Evolutionary conservation across 2,888 invertebrate genomes (phyloP), one percentile per base, ranked within the genome.

Genomic region (Hololepta plana): DNA sequence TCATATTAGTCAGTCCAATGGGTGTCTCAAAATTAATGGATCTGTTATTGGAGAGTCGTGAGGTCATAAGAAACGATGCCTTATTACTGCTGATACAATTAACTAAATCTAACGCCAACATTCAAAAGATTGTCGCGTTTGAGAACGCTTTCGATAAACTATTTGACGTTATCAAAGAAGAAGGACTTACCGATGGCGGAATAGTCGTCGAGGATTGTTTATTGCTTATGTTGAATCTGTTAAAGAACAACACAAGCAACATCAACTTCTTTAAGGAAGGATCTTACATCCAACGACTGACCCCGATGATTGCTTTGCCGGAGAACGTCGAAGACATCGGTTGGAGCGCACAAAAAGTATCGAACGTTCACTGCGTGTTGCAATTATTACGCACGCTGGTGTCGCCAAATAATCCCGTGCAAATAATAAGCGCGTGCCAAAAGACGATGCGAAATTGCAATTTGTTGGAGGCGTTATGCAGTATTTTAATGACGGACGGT

Each of bases 181-280:
- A 96, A 55, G 91, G 91, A 3, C 80, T 74, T 40, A 79, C 85
- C 2, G 88, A 93, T 49, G 95, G 93, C 23, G 93, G 91, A 33
- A 93, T 99, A 28, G 88, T 99, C 1, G 95, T 96, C 0, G 95
- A 98, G 61, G 98, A 99, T 55, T 96, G 96, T 51, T 60, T 99
- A 3, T 60, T 88, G 20, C 61, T 98, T 3, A 77, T 98, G 70
- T 57, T 93, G 28, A 96, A 93, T 58, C 62, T 99, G 27, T 56
- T 99, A 8, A 79, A 81, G 46, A 91, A 90, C 45, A 99, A 99
- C 50, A 73, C 84, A 8, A 93, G 91, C 41, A 99, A 99, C 56
- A 96, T 96, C 38, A 93, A 90, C 49, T 91, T 95, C 47, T 98
- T 99, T 50, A 87, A 93, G 57, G 98, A 99, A 60, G 93, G 91